These are phyloP conservation scores for Drosophila borealis DNA, from an alignment of 2,888 invertebrate species.

Conservation along the genomic window DNA sequence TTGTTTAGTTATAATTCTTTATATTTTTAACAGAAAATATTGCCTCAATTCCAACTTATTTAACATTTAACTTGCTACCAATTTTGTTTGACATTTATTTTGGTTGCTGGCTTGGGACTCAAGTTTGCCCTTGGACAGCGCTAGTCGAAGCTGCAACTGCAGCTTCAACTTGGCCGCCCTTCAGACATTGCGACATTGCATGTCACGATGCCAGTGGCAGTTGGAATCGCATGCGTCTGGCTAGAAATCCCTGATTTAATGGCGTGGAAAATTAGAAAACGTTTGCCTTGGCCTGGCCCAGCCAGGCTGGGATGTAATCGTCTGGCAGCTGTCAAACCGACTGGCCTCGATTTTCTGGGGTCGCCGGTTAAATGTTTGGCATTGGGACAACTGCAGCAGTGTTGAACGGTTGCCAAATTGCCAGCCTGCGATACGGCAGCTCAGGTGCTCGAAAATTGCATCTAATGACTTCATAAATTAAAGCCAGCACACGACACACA, in stretches of 20 bases:
- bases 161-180: slow-evolving; percentile 28
- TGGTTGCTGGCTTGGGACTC: slow-evolving; percentile 5
- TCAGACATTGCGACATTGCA: slow-evolving; percentile 30
- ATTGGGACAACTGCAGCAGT: slow-evolving; percentile 51
- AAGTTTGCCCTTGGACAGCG: slow-evolving; percentile 5
- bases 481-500: slow-evolving; percentile 30
- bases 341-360: slow-evolving; percentile 64
- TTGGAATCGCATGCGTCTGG: slow-evolving; percentile 59
- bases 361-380: slow-evolving; percentile 40
- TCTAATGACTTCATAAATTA: slow-evolving; percentile 73
- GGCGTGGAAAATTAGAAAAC: slow-evolving; percentile 83
- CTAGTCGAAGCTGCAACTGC: slow-evolving; percentile 14
- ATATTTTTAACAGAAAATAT: not conserved
- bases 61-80: slow-evolving; percentile 14
- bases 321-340: slow-evolving; percentile 64
- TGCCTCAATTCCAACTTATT: slow-evolving; percentile 8
- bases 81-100: slow-evolving; percentile 38
- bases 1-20: not conserved
- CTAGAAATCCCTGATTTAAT: slow-evolving; percentile 73
- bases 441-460: slow-evolving; percentile 70
- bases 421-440: slow-evolving; percentile 12
- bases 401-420: slow-evolving; percentile 58
- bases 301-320: slow-evolving; percentile 26
- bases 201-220: slow-evolving; percentile 54
- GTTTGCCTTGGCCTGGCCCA: slow-evolving; percentile 59